Percentiles rank a stretch among this genome's conserved stretches.
These are phyloP conservation scores for Ridgeia piscesae DNA, from an alignment of 1,140 invertebrate species.

Conservation along the genomic window DNA sequence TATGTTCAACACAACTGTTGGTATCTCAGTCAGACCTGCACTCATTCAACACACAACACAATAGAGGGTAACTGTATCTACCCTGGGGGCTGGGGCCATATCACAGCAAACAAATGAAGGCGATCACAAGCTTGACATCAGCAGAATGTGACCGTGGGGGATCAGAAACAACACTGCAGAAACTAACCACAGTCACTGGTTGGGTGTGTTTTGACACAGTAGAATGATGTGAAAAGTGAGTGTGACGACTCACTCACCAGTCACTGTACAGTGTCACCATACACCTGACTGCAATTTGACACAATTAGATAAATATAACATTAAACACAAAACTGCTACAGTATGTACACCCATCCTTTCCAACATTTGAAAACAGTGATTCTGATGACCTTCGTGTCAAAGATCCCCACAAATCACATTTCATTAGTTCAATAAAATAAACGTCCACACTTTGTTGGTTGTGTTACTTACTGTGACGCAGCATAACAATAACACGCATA, in stretches of 20 bases:
- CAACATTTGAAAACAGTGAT: too few species aligned
- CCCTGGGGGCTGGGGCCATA: neutral
- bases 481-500: too few species aligned
- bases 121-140: neutral
- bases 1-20: neutral
- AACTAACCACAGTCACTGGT: neutral
- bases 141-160: neutral
- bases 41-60: neutral
- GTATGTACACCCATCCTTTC: too few species aligned
- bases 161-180: neutral
- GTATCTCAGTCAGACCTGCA: neutral
- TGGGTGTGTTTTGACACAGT: neutral
- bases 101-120: neutral
- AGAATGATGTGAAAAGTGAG: neutral
- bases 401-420: too few species aligned
- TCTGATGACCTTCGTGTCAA: too few species aligned
- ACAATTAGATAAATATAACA: neutral
- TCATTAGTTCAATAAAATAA: too few species aligned
- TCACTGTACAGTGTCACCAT: neutral
- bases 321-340: too few species aligned
- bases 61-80: neutral
- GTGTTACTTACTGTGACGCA: too few species aligned
- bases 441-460: too few species aligned
- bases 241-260: neutral
- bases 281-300: too few species aligned